phyloP scores from a whole-genome alignment of 2,797 vertebrate genomes.

The Myotis myotis region DNA sequence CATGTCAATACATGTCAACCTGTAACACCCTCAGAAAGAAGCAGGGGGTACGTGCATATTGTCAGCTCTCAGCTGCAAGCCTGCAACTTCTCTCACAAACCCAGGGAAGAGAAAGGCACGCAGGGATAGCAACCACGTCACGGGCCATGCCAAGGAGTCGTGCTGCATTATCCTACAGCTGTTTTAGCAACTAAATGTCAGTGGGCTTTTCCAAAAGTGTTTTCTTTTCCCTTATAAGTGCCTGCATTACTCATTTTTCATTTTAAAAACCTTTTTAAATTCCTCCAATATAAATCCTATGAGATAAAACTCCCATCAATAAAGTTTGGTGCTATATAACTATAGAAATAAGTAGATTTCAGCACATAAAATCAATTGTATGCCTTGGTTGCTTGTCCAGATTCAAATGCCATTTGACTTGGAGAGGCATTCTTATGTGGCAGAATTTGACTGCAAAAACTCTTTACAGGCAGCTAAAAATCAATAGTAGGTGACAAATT shows the following conservation, averaged over 20 bases:
- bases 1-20: neutral
- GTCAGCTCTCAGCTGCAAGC: neutral
- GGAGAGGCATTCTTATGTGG: neutral
- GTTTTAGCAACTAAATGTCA: neutral
- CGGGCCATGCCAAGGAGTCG: fast-evolving
- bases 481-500: neutral
- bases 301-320: neutral
- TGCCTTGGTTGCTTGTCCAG: neutral
- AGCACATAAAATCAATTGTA: neutral
- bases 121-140: neutral
- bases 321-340: neutral
- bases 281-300: neutral
- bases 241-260: neutral
- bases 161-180: neutral
- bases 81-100: neutral
- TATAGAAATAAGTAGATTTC: conserved; percentile 6
- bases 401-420: conserved; percentile 6
- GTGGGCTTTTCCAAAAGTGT: neutral
- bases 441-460: neutral
- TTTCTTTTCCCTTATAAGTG: neutral
- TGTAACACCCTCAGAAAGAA: neutral
- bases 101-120: neutral
- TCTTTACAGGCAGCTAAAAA: conserved; percentile 20
- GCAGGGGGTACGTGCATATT: neutral
- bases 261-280: neutral